phyloP scores from a whole-genome alignment of 2,888 invertebrate species.

The Drosophila heteroneura region DNA sequence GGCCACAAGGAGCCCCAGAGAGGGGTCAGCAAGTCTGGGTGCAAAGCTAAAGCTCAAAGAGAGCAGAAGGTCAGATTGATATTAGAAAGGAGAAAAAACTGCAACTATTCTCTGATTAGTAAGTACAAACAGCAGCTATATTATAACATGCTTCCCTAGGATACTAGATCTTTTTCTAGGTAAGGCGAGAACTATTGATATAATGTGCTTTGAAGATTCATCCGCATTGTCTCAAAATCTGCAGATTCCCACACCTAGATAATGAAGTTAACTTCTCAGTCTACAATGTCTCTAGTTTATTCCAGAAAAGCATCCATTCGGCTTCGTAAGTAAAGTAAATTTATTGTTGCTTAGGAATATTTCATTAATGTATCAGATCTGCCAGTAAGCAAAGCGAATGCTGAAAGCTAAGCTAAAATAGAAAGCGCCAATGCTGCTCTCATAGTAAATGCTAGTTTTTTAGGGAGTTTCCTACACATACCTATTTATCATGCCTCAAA shows the following conservation, averaged over 20 bases:
- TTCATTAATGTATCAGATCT: not conserved
- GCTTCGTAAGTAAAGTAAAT: not conserved
- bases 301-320: not conserved
- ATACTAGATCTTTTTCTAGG: not conserved
- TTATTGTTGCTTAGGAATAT: not conserved
- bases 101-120: not conserved
- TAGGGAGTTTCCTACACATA: not conserved
- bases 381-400: no score
- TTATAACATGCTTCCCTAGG: not conserved
- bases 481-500: constrained; percentile 2
- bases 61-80: not conserved
- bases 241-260: not conserved
- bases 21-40: not conserved
- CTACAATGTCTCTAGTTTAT: not conserved
- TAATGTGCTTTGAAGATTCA: not conserved
- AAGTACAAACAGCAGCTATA: not conserved
- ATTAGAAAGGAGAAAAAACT: not conserved
- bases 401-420: not conserved
- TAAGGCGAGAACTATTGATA: not conserved
- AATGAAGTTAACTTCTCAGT: not conserved
- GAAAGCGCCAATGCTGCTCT: not conserved
- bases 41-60: not conserved
- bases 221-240: fast-evolving
- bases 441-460: not conserved
- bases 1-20: not conserved